phyloP scores from a whole-genome alignment of 2,797 vertebrate species.

The Threskiornis aethiopicus region DNA sequence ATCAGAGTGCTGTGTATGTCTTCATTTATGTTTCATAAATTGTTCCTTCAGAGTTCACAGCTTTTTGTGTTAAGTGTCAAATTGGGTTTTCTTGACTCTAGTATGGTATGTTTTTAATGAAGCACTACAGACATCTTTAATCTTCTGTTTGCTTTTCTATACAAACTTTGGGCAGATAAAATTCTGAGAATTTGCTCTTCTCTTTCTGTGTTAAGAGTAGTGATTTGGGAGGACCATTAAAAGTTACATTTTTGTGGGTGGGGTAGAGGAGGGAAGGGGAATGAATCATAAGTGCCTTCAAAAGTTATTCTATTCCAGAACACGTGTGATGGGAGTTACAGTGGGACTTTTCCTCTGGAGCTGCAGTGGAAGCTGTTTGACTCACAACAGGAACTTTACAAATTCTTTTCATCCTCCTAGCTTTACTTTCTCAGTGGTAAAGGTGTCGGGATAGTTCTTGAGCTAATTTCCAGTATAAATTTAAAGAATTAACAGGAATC shows the following conservation, averaged over 20 bases:
- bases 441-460: not conserved
- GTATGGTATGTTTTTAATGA: not conserved
- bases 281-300: slow-evolving; percentile 24
- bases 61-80: not conserved
- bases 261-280: not conserved
- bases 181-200: not conserved
- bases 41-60: not conserved
- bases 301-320: not conserved
- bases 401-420: not conserved
- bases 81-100: fast-evolving
- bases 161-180: not conserved
- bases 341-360: not conserved
- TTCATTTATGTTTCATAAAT: not conserved
- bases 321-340: not conserved
- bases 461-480: not conserved
- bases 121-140: not conserved
- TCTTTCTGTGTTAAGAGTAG: not conserved
- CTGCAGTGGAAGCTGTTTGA: not conserved
- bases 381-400: not conserved
- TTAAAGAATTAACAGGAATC: not conserved
- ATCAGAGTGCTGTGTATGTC: not conserved
- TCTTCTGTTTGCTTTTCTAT: not conserved
- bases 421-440: not conserved
- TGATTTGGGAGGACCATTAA: not conserved
- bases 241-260: not conserved